A percentile compares a stretch with the other conserved stretches of the same genome.
Conservation (phyloP, 2,888 invertebrate species). For the Agapetus fuscipes region DNA sequence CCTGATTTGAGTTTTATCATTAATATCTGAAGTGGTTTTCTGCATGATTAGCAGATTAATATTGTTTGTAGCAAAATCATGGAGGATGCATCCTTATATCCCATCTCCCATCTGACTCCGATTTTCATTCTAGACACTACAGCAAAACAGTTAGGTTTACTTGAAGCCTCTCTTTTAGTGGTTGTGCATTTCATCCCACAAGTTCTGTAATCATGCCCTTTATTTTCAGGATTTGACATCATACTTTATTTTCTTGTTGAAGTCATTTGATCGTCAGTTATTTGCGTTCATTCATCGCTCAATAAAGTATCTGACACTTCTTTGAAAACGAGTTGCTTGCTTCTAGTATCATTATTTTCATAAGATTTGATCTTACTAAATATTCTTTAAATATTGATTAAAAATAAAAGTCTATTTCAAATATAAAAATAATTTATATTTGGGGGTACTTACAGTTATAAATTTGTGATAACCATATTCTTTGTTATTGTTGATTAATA, state of each 20-base stretch:
- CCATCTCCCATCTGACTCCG: conserved; percentile 5
- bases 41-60: conserved; percentile 21
- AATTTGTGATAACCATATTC: too few relatives aligned
- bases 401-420: too few relatives aligned
- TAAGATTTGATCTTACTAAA: too few relatives aligned
- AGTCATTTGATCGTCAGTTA: background rate
- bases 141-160: background rate
- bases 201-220: background rate
- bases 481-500: too few relatives aligned
- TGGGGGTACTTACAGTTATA: too few relatives aligned
- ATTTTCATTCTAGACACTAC: conserved; percentile 2
- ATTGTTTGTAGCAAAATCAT: conserved; percentile 11
- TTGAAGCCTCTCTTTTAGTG: background rate
- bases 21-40: conserved; percentile 11
- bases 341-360: too few relatives aligned
- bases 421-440: too few relatives aligned
- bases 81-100: conserved; percentile 3
- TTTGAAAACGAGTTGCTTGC: too few relatives aligned
- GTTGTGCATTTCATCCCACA: background rate
- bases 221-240: background rate
- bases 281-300: too few relatives aligned
- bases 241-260: background rate
- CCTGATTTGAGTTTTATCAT: conserved; percentile 7
- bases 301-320: too few relatives aligned
- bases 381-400: too few relatives aligned